These are phyloP conservation scores for Karalla daura DNA, from an alignment of 2,797 vertebrate genomes.

Conservation along the genomic window DNA sequence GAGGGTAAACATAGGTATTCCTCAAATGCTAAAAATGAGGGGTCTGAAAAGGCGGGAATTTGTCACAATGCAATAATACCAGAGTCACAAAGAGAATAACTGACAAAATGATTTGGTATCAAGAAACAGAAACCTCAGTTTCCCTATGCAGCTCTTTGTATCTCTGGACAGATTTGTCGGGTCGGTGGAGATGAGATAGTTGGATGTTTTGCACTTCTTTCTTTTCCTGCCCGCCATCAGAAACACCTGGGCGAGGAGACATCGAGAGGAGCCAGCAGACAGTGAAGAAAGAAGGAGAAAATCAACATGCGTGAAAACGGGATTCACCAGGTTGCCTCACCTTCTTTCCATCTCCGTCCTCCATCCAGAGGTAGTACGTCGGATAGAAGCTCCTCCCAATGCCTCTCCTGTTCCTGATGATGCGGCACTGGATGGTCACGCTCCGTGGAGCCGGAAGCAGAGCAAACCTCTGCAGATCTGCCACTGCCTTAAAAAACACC, in stretches of 20 bases:
- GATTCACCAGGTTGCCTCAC: conserved; percentile 72
- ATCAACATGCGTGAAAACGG: not conserved
- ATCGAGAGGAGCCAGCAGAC: no score
- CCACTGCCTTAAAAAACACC: conserved; percentile 72
- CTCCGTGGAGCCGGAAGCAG: conserved; percentile 82
- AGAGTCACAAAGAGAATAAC: not conserved
- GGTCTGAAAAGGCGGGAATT: not conserved
- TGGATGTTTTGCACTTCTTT: conserved; percentile 91
- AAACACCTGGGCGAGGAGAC: no score
- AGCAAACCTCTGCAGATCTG: conserved; percentile 86
- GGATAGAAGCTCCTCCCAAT: conserved; percentile 91
- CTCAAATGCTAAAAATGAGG: not conserved
- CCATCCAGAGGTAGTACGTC: conserved; percentile 91
- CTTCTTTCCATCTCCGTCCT: conserved; percentile 86
- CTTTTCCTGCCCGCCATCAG: conserved; percentile 92
- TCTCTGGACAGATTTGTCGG: conserved; percentile 88
- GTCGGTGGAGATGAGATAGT: conserved; percentile 92
- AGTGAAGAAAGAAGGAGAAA: no score
- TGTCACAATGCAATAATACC: not conserved
- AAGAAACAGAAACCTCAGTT: conserved; percentile 84
- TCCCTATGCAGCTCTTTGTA: conserved; percentile 89
- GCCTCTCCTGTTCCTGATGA: conserved; percentile 88
- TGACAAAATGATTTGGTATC: not conserved
- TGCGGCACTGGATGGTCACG: conserved; percentile 85
- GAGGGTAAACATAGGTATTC: not conserved